phyloP scores from a whole-genome alignment of 2,888 invertebrate genomes.

The Orchesellides sinensis region DNA sequence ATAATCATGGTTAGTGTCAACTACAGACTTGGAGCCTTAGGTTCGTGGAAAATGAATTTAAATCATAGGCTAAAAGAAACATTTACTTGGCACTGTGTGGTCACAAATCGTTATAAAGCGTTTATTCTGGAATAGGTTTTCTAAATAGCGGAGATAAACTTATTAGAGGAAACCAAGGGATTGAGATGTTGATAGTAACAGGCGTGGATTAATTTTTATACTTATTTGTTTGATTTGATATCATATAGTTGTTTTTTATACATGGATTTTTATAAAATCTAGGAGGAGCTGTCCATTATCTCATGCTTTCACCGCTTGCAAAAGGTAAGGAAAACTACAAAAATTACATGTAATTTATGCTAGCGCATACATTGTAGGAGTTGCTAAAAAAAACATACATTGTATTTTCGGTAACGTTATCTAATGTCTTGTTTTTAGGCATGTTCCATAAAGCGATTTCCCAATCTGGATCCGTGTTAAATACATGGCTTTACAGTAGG shows the following conservation, averaged over 20 bases:
- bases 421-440: slow-evolving; percentile 32
- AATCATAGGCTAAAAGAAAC: background rate
- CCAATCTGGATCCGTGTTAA: slow-evolving; percentile 61
- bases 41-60: slow-evolving; percentile 17
- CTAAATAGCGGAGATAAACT: slow-evolving; percentile 62
- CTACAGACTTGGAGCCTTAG: slow-evolving; percentile 64
- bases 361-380: background rate
- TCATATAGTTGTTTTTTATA: background rate
- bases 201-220: background rate
- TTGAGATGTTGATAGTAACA: slow-evolving; percentile 57
- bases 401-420: no score
- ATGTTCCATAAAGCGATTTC: slow-evolving; percentile 63
- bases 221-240: background rate
- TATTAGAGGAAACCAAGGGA: slow-evolving; percentile 61
- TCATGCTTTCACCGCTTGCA: slow-evolving; percentile 60
- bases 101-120: background rate
- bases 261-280: background rate
- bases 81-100: background rate
- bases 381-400: no score
- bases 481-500: slow-evolving; percentile 54
- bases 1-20: slow-evolving; percentile 59
- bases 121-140: slow-evolving; percentile 44
- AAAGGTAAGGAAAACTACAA: slow-evolving; percentile 32
- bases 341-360: background rate
- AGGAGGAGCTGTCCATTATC: slow-evolving; percentile 67